phyloP scores from a whole-genome alignment of 2,888 invertebrate genomes.

The Diaperis boleti region DNA sequence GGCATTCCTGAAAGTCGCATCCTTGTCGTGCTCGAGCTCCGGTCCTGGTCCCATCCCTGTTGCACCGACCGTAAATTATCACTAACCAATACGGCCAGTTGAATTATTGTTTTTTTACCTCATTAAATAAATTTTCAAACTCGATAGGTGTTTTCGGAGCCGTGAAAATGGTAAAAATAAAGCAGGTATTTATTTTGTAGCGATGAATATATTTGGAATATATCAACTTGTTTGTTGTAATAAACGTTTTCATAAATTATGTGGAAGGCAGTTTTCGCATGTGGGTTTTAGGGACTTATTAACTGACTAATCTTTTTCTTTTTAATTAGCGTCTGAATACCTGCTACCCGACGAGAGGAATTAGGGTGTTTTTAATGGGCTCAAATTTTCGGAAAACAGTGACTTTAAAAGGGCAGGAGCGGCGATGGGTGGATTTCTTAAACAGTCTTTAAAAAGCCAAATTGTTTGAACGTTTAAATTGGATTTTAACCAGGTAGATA shows the following conservation, averaged over 20 bases:
- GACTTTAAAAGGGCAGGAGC: constrained; percentile 1
- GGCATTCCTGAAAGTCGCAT: constrained; percentile 59
- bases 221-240: constrained; percentile 63
- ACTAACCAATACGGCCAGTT: constrained; percentile 63
- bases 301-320: constrained; percentile 29
- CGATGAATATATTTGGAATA: constrained; percentile 63
- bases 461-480: background rate
- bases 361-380: constrained; percentile 28
- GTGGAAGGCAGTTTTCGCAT: constrained; percentile 45
- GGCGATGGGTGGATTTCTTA: constrained; percentile 3
- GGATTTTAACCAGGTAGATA: constrained; percentile 7
- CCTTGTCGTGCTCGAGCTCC: constrained; percentile 17
- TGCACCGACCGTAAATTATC: constrained; percentile 60
- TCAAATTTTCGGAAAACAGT: constrained; percentile 30
- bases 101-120: constrained; percentile 66
- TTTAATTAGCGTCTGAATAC: constrained; percentile 23
- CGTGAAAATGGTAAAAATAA: constrained; percentile 60
- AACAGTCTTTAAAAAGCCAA: constrained; percentile 2
- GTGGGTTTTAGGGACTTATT: constrained; percentile 44
- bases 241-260: constrained; percentile 60
- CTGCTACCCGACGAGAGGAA: constrained; percentile 18
- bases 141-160: constrained; percentile 63
- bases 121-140: constrained; percentile 66
- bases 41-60: constrained; percentile 47
- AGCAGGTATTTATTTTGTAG: constrained; percentile 60